These are phyloP conservation scores for Itoplectis maculator DNA, from an alignment of 2,888 invertebrate genomes.

Conservation along the genomic window DNA sequence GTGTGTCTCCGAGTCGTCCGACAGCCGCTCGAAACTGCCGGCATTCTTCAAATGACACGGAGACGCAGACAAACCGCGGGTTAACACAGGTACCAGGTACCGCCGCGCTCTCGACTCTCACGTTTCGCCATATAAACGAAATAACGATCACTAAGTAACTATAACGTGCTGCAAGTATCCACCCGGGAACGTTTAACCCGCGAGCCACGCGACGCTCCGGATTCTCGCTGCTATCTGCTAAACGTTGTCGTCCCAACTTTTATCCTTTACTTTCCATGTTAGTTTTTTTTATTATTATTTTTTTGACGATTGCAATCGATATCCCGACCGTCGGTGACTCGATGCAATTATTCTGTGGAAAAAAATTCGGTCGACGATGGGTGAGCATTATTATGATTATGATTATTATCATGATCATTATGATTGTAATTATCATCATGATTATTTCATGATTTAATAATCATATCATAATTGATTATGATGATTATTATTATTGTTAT, in stretches of 20 bases:
- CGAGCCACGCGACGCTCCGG: constrained; percentile 1
- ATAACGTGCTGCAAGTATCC: neutral
- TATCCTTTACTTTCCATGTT: neutral
- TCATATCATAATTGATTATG: too few species aligned
- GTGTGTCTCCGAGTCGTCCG: neutral
- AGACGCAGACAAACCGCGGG: neutral
- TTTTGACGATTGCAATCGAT: neutral
- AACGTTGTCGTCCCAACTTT: neutral
- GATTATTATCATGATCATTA: too few species aligned
- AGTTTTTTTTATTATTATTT: neutral
- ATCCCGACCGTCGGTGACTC: neutral
- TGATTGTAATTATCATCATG: too few species aligned
- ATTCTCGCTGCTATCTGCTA: neutral
- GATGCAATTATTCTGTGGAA: neutral
- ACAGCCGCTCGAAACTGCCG: neutral
- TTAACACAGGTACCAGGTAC: constrained; percentile 38
- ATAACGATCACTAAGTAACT: constrained; percentile 19
- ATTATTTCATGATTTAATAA: too few species aligned
- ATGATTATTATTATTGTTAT: too few species aligned
- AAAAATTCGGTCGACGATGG: neutral
- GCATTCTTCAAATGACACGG: constrained; percentile 26
- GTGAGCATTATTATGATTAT: neutral
- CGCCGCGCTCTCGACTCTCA: constrained; percentile 20
- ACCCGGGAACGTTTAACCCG: constrained; percentile 19
- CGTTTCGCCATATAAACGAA: constrained; percentile 21